Evolutionary conservation across 2,888 invertebrate genomes (phyloP), one percentile per base, ranked within the genome.

Genomic region (Blastobasis adustella): DNA sequence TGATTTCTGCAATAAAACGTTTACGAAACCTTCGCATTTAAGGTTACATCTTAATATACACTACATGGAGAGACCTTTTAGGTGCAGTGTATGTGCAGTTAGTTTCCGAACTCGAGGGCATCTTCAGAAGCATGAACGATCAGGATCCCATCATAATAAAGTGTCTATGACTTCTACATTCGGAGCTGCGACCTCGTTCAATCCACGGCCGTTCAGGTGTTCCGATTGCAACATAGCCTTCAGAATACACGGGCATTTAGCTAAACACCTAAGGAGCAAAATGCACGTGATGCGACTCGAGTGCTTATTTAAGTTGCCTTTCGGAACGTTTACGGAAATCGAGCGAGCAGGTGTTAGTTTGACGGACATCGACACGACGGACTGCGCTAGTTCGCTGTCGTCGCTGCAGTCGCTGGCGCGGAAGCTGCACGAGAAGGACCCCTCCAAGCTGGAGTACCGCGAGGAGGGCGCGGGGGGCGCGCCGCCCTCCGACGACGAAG

Each of bases 161-260:
- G 96, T 96, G 61, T 95, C 93, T 66, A 95, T 95, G 94, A 95
- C 94, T 38, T 93, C 94, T 23, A 94, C 95, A 0, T 95, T 95
- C 73, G 95, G 95, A 6, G 93, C 95, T 7, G 93, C 96, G 50
- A 95, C 95, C 0, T 94, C 95, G 9, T 94, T 94, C 59, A 98
- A 98, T 83, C 98, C 98, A 4, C 91, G 98, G 49, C 98, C 98
- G 10, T 99, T 98, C 79, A 96, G 97, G 70, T 99, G 99, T 85
- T 93, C 93, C 23, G 98, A 98, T 73, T 99, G 99, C 78, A 96
- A 96, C 73, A 96, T 97, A 62, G 98, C 98, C 6, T 99, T 99
- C 78, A 91, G 97, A 64, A 98, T 98, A 69, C 98, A 98, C 71
- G 99, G 98, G 0, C 98, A 98, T 81, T 88, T 99, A 67, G 98